Conservation (phyloP, 2,888 invertebrate genomes). For the Globia sparganii region DNA sequence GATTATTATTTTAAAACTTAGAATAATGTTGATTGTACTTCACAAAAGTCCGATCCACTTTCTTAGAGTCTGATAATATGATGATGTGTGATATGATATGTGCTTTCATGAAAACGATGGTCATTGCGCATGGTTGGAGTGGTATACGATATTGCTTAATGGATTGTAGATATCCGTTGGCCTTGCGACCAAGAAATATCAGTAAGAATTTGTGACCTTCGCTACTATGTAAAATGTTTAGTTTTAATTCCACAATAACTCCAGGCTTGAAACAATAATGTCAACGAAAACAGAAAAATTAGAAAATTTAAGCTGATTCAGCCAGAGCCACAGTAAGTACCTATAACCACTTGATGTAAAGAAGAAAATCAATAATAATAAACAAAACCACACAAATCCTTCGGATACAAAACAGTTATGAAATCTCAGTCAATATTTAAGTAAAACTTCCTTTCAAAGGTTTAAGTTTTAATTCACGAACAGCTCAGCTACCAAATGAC, state of each 20-base stretch:
- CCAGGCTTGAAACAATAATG: not conserved
- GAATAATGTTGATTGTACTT: too few relatives aligned
- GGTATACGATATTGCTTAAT: constrained; percentile 14
- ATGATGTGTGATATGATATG: not conserved
- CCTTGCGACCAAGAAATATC: not conserved
- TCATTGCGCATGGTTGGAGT: constrained; percentile 34
- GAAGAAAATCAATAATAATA: not conserved
- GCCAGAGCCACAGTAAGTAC: not conserved
- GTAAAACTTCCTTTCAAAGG: constrained; percentile 40
- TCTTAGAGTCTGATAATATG: too few relatives aligned
- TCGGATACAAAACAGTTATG: constrained; percentile 1
- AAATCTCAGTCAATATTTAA: constrained; percentile 40
- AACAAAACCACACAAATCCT: not conserved
- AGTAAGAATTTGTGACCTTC: not conserved
- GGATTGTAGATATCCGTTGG: not conserved
- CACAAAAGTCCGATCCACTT: too few relatives aligned
- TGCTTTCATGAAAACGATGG: not conserved
- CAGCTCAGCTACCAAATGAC: constrained; percentile 58
- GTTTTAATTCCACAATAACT: too few relatives aligned
- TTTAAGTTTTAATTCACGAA: constrained; percentile 57
- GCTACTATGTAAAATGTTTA: not conserved
- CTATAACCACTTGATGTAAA: not conserved
- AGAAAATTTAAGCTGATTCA: not conserved
- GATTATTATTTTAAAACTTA: too few relatives aligned
- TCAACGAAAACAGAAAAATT: not conserved